A percentile compares a stretch with the other conserved stretches of the same genome.
Conservation (phyloP, 1,140 invertebrate species). For the Halesus radiatus region DNA sequence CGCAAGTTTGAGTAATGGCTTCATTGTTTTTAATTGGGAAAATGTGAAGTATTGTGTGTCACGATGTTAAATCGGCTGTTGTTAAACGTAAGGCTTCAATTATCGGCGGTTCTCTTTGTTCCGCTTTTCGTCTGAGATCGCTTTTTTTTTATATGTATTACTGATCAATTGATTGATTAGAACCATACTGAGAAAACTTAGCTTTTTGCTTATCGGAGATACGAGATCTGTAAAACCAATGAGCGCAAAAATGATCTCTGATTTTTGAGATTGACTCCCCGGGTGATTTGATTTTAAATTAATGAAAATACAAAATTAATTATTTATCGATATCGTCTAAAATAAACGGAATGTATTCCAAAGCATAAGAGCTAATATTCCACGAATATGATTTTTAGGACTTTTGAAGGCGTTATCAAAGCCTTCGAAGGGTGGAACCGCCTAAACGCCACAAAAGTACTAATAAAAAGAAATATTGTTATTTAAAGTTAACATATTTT, state of each 20-base stretch:
- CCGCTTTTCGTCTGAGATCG: background rate
- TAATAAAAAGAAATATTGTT: no score
- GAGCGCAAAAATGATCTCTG: background rate
- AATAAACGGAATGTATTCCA: no score
- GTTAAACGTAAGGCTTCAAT: background rate
- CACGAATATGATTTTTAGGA: no score
- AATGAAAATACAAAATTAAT: no score
- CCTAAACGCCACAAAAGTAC: no score
- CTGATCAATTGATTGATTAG: background rate
- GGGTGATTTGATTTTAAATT: no score
- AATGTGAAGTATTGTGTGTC: background rate
- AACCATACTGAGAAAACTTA: background rate
- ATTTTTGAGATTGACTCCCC: background rate
- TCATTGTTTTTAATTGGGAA: conserved; percentile 31
- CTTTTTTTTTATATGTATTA: background rate
- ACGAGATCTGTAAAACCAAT: background rate
- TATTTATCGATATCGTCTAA: no score
- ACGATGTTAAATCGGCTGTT: background rate
- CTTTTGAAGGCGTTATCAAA: no score
- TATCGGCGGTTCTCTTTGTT: background rate
- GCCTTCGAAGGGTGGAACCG: no score
- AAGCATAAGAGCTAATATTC: no score
- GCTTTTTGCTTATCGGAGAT: background rate
- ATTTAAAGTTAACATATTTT: no score
- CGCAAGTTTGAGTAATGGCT: conserved; percentile 3